A percentile compares a stretch with the other conserved stretches of the same genome.
phyloP scores from a whole-genome alignment of 2,888 invertebrate genomes.

The Anarsia innoxiella region DNA sequence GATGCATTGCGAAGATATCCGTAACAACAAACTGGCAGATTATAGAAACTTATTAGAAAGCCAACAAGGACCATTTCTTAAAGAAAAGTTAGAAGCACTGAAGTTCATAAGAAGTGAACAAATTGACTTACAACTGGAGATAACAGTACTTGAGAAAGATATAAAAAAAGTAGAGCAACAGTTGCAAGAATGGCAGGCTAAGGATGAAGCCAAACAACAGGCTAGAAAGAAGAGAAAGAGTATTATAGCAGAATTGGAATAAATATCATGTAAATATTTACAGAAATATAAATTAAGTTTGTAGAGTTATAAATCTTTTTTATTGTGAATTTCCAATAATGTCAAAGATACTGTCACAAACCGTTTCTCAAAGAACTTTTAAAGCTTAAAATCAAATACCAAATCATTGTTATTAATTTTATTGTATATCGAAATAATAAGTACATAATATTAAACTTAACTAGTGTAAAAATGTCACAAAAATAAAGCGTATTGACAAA shows the following conservation, averaged over 20 bases:
- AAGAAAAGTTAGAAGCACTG: constrained; percentile 82
- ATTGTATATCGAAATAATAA: constrained; percentile 30
- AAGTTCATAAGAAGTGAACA: constrained; percentile 86
- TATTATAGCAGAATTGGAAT: constrained; percentile 34
- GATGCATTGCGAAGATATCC: constrained; percentile 81
- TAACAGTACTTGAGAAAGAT: constrained; percentile 80
- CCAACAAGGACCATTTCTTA: constrained; percentile 83
- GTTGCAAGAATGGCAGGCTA: constrained; percentile 64
- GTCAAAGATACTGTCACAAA: too few species aligned
- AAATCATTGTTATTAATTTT: constrained; percentile 33
- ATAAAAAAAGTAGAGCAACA: constrained; percentile 76
- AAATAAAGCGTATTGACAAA: constrained; percentile 44
- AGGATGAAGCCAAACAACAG: constrained; percentile 53
- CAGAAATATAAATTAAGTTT: constrained; percentile 5
- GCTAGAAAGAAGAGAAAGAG: constrained; percentile 54
- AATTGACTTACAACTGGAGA: constrained; percentile 75
- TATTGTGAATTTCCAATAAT: too few species aligned
- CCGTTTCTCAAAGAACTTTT: too few species aligned
- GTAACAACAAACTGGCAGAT: constrained; percentile 76
- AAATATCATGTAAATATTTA: background rate
- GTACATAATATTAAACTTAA: constrained; percentile 28
- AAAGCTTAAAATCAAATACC: constrained; percentile 20
- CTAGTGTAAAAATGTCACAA: constrained; percentile 28
- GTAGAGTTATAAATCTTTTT: constrained; percentile 6
- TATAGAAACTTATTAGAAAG: constrained; percentile 80